Evolutionary conservation across 1,140 invertebrate genomes (phyloP).

Genomic region (Amyelois transitella): DNA sequence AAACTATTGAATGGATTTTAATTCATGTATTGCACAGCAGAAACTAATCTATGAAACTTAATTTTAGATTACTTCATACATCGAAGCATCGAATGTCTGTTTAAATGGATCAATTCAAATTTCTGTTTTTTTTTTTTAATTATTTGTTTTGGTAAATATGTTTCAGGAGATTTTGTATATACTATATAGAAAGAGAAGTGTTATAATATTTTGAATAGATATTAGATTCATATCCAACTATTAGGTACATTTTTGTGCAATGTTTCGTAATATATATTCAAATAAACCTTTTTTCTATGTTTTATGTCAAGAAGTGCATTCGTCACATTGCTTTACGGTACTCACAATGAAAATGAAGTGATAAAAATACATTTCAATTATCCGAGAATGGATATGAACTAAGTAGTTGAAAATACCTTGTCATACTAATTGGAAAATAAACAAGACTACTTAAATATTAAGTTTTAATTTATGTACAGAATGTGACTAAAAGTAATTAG

Average conservation of each 20-base stretch:
- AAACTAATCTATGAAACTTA: no score
- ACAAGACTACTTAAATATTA: slow-evolving; percentile 45
- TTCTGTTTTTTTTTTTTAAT: no score
- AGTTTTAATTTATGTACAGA: slow-evolving; percentile 58
- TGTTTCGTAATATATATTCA: background rate
- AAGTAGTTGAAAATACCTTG: slow-evolving; percentile 7
- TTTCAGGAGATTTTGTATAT: slow-evolving; percentile 21
- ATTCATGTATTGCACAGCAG: slow-evolving; percentile 58
- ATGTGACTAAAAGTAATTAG: slow-evolving; percentile 40
- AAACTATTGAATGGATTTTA: slow-evolving; percentile 54
- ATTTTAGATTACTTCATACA: no score
- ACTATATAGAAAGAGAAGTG: background rate
- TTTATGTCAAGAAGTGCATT: no score
- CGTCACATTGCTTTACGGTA: no score
- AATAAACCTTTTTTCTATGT: background rate
- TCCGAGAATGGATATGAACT: background rate
- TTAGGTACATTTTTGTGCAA: no score
- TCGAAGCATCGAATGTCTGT: no score
- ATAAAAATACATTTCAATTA: background rate
- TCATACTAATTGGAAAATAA: slow-evolving; percentile 23
- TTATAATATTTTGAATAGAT: background rate
- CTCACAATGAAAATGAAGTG: background rate
- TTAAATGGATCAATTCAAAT: no score
- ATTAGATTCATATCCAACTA: background rate
- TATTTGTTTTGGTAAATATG: no score